A percentile compares a stretch with the other conserved stretches of the same genome.
phyloP scores from a whole-genome alignment of 92 coral and sea anemone genomes.

The Porites cylindrica region DNA sequence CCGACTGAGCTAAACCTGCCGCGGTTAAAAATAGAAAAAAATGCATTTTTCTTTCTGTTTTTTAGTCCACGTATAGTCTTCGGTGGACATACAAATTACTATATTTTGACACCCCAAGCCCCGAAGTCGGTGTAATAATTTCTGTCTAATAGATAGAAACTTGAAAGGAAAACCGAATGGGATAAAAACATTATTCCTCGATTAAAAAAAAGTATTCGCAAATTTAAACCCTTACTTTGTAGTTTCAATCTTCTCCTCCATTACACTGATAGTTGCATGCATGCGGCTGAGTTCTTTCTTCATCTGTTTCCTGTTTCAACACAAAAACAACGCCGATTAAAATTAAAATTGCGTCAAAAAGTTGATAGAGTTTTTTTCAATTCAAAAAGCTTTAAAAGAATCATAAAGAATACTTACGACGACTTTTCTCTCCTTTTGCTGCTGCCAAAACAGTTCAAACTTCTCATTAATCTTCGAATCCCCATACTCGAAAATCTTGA shows the following conservation, averaged over 20 bases:
- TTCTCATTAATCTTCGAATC: constrained; percentile 20
- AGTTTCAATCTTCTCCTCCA: constrained; percentile 8
- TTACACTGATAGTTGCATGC: background rate
- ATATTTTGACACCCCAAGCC: too few relatives aligned
- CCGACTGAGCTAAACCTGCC: too few relatives aligned
- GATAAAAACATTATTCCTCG: too few relatives aligned
- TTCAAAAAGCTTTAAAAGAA: background rate
- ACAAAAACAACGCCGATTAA: background rate
- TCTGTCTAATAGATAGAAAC: too few relatives aligned
- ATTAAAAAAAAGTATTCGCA: background rate
- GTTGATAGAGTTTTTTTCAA: background rate
- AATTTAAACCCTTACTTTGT: background rate
- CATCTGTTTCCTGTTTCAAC: constrained; percentile 1
- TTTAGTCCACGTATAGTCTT: too few relatives aligned
- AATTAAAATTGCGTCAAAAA: background rate
- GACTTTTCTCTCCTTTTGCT: constrained; percentile 1
- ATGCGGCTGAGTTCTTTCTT: constrained; percentile 11
- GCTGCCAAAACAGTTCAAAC: constrained; percentile 20
- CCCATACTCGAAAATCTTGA: constrained; percentile 7
- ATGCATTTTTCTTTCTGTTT: too few relatives aligned
- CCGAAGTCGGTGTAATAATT: too few relatives aligned
- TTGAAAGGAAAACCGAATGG: too few relatives aligned
- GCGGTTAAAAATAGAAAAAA: too few relatives aligned
- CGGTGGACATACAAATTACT: too few relatives aligned
- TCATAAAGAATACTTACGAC: background rate